Evolutionary conservation across 64 coral and sea anemone genomes (phyloP).

Genomic region (Stylophora pistillata): DNA sequence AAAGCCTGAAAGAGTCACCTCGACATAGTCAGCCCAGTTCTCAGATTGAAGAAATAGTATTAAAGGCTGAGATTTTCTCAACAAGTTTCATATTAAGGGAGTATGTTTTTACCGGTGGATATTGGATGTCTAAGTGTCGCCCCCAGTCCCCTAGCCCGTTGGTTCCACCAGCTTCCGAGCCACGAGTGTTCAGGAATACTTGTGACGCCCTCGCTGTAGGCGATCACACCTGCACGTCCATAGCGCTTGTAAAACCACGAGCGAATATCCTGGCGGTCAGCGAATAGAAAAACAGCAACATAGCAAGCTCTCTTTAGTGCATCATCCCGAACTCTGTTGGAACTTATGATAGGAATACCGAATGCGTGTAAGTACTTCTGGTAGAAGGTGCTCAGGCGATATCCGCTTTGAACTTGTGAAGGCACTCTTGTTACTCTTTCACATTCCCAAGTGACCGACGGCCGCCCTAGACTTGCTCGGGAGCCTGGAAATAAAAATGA

Average conservation of each 20-base stretch:
- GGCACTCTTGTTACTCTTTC: constrained; percentile 70
- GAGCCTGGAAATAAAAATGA: neutral
- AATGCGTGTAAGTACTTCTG: constrained; percentile 91
- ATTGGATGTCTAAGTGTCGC: constrained; percentile 82
- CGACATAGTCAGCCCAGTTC: no score
- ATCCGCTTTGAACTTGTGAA: constrained; percentile 34
- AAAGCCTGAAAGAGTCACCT: no score
- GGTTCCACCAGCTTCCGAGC: constrained; percentile 76
- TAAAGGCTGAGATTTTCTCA: no score
- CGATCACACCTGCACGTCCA: constrained; percentile 90
- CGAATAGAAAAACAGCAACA: constrained; percentile 83
- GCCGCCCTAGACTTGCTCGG: neutral
- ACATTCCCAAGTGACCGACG: constrained; percentile 80
- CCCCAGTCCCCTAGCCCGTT: constrained; percentile 86
- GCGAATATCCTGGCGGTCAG: constrained; percentile 92
- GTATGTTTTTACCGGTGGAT: constrained; percentile 80
- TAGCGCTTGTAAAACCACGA: constrained; percentile 65
- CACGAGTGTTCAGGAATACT: constrained; percentile 94
- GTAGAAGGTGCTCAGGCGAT: constrained; percentile 76
- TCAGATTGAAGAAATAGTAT: no score
- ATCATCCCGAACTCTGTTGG: constrained; percentile 50
- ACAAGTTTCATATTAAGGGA: no score
- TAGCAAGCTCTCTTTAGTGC: constrained; percentile 91
- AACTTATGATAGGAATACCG: constrained; percentile 92
- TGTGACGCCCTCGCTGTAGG: constrained; percentile 79